phyloP scores from a whole-genome alignment of 2,113 vertebrate species.

The Halcyon malimbica region DNA sequence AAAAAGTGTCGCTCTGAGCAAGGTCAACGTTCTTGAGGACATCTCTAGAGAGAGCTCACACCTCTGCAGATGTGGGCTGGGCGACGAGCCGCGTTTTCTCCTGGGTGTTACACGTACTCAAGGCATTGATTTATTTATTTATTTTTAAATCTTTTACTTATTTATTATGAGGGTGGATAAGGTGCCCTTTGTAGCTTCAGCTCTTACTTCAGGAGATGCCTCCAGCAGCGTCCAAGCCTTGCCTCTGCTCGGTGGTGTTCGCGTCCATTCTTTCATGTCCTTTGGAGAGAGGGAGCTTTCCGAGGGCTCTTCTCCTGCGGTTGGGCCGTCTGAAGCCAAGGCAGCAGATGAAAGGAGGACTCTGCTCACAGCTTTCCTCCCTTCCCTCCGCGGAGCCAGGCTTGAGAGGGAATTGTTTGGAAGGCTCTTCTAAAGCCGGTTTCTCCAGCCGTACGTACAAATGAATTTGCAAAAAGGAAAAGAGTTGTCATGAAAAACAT shows the following conservation, averaged over 20 bases:
- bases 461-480: neutral
- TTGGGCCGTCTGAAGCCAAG: neutral
- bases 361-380: neutral
- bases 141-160: neutral
- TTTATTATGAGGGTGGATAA: neutral
- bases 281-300: neutral
- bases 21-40: neutral
- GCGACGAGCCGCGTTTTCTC: neutral
- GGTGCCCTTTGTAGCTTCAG: neutral
- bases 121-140: neutral
- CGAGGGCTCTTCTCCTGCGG: neutral
- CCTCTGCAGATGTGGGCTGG: neutral
- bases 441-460: neutral
- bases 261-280: neutral
- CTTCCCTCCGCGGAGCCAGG: neutral
- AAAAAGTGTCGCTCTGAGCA: neutral
- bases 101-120: accelerated
- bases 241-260: neutral
- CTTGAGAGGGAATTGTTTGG: slow-evolving; percentile 12
- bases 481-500: neutral
- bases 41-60: neutral
- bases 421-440: neutral
- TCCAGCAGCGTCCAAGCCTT: neutral
- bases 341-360: slow-evolving; percentile 11
- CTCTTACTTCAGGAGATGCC: neutral